phyloP scores from a whole-genome alignment of 35 echinoderm and acorn worm genomes.

The Amphiura filiformis region DNA sequence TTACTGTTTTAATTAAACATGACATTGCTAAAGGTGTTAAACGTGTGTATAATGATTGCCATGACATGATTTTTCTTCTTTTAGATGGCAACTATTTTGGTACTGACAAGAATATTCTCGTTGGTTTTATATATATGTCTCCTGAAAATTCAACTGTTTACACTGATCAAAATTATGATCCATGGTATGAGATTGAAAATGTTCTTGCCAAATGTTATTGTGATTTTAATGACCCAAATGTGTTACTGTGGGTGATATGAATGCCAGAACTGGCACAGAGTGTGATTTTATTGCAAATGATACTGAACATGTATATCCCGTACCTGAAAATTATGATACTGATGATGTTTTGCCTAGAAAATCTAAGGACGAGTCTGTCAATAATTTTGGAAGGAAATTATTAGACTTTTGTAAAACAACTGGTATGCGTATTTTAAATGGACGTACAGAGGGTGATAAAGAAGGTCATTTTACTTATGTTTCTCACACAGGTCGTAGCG shows the following conservation, averaged over 20 bases:
- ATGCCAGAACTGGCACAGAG: neutral
- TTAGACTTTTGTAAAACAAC: slow-evolving; percentile 9
- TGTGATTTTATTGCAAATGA: neutral
- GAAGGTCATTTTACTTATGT: slow-evolving; percentile 17
- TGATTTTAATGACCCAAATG: neutral
- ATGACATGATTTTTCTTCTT: neutral
- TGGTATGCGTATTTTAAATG: slow-evolving; percentile 15
- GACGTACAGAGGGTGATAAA: slow-evolving; percentile 14
- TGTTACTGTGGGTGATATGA: slow-evolving; percentile 1
- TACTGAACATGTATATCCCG: neutral
- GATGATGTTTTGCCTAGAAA: neutral
- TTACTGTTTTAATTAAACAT: neutral
- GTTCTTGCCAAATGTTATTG: neutral
- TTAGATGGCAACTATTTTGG: neutral
- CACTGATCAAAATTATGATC: neutral
- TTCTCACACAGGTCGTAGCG: neutral
- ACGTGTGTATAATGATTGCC: neutral
- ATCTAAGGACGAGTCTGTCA: neutral
- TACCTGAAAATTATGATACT: neutral
- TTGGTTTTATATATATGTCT: neutral
- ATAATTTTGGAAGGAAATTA: neutral
- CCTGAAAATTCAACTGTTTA: neutral
- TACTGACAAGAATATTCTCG: neutral
- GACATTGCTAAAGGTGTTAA: neutral
- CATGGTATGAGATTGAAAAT: neutral